Percentiles rank a stretch among this genome's conserved stretches.
Evolutionary conservation across 2,797 vertebrate species (phyloP).

Genomic region (Ispidina picta): DNA sequence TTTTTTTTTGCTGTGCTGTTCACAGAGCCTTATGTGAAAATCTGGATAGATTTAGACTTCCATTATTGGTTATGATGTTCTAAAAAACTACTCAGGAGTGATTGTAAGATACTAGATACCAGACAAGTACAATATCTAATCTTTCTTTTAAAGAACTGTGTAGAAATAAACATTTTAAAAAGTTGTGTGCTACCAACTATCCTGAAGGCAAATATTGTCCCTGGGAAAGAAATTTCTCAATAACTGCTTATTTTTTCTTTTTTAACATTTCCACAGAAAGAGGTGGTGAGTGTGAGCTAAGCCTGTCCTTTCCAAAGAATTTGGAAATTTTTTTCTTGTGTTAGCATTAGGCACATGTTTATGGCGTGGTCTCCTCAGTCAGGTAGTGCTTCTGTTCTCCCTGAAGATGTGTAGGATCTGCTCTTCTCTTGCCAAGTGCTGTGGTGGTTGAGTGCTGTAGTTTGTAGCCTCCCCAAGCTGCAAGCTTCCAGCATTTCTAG

Average conservation of each 20-base stretch:
- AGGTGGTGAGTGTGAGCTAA: conserved; percentile 80
- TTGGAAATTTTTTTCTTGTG: neutral
- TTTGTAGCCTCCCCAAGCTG: neutral
- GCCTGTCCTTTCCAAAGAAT: conserved; percentile 2
- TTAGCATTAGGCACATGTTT: conserved; percentile 60
- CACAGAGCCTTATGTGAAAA: neutral
- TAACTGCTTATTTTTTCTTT: conserved; percentile 55
- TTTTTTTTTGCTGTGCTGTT: neutral
- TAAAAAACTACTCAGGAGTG: neutral
- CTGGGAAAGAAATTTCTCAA: conserved; percentile 18
- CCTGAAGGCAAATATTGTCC: conserved; percentile 1
- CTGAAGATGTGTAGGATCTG: neutral
- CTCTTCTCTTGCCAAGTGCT: neutral
- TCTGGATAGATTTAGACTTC: neutral
- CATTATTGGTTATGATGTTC: neutral
- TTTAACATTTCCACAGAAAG: conserved; percentile 67
- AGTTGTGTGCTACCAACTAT: neutral
- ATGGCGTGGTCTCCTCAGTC: neutral
- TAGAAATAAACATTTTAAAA: neutral
- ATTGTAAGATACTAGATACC: neutral
- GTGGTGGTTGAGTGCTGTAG: neutral
- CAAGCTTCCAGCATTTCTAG: conserved; percentile 53
- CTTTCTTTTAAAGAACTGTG: neutral
- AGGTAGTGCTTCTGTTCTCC: conserved; percentile 8
- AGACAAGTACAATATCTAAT: neutral